Percentiles rank a stretch among this genome's conserved stretches.
Evolutionary conservation across 2,797 vertebrate species (phyloP).

Genomic region (Zalophus californianus): DNA sequence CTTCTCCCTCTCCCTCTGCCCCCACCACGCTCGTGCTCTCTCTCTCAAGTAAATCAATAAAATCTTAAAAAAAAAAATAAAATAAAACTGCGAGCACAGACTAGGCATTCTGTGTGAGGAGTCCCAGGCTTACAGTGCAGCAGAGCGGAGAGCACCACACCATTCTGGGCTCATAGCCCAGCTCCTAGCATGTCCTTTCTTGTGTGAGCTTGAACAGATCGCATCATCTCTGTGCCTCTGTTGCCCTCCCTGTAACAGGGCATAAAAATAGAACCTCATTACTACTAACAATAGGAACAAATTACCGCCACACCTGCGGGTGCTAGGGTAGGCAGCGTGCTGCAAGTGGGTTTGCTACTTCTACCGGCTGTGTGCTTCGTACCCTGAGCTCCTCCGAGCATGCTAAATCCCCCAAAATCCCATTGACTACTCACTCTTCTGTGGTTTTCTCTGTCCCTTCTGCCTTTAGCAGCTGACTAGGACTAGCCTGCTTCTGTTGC

Average conservation of each 20-base stretch:
- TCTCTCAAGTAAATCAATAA: too few species aligned
- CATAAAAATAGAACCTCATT: neutral
- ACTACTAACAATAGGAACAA: neutral
- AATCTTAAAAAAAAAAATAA: too few species aligned
- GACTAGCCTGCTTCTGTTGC: neutral
- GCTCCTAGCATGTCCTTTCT: neutral
- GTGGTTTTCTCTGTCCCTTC: neutral
- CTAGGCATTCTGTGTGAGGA: neutral
- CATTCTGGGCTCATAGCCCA: neutral
- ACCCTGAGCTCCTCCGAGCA: neutral
- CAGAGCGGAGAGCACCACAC: neutral
- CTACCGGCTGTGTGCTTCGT: neutral
- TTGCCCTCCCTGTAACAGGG: neutral
- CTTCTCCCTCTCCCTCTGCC: too few species aligned
- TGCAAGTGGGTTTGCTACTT: accelerated
- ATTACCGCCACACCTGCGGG: neutral
- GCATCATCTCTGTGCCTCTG: neutral
- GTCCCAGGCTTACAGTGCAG: neutral
- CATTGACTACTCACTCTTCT: neutral
- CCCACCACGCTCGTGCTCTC: too few species aligned
- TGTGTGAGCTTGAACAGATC: neutral
- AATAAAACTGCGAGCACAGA: neutral
- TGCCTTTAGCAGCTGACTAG: neutral
- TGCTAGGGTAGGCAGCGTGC: neutral
- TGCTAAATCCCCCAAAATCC: neutral